These are phyloP conservation scores for Sebastes kiyomatsui DNA, from an alignment of 2,797 vertebrate species.

Conservation along the genomic window DNA sequence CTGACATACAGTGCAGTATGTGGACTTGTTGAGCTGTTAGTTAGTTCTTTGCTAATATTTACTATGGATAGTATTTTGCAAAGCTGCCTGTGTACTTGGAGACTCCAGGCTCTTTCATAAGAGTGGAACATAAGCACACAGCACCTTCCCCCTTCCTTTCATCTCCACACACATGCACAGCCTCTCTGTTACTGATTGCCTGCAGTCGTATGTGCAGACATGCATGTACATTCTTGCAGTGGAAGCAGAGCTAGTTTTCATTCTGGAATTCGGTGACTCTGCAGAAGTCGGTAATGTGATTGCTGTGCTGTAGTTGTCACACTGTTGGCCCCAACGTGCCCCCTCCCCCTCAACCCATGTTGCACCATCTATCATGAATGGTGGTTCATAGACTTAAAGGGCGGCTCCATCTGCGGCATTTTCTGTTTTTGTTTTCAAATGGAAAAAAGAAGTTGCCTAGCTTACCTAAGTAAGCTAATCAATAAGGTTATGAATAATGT, in stretches of 20 bases:
- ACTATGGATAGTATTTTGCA: background rate
- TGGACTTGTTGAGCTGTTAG: background rate
- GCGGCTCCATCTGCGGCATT: too few species aligned
- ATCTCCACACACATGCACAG: background rate
- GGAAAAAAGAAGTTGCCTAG: too few species aligned
- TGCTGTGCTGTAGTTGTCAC: background rate
- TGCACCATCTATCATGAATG: background rate
- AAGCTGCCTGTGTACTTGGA: constrained; percentile 1
- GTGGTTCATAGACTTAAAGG: background rate
- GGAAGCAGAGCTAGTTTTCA: constrained; percentile 27
- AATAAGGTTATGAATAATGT: too few species aligned
- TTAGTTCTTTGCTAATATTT: constrained; percentile 1
- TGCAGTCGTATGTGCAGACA: constrained; percentile 20
- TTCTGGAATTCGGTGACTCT: constrained; percentile 47
- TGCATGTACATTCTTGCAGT: constrained; percentile 32
- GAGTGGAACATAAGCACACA: background rate
- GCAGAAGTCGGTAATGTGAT: constrained; percentile 50
- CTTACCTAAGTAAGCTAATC: too few species aligned
- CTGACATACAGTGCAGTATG: background rate
- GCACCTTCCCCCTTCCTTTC: background rate
- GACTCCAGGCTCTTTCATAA: constrained; percentile 12
- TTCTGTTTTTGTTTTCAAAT: too few species aligned
- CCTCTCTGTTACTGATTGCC: constrained; percentile 3
- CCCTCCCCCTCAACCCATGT: background rate
- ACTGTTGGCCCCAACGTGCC: background rate